A percentile compares a stretch with the other conserved stretches of the same genome.
Evolutionary conservation across 2,113 vertebrate genomes (phyloP).

Genomic region (Sula dactylatra): DNA sequence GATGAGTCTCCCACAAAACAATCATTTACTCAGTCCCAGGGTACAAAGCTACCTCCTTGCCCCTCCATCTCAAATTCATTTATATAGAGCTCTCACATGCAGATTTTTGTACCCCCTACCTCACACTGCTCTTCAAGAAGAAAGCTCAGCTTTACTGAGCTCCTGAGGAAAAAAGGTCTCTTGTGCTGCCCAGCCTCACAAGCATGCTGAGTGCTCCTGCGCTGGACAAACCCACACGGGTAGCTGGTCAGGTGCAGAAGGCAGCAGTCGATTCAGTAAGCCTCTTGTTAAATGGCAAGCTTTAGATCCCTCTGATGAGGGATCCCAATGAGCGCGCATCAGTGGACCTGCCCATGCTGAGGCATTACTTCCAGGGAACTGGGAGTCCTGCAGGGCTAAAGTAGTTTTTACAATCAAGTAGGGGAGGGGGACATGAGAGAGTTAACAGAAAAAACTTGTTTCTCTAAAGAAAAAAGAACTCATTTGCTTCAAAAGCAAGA

Average conservation of each 20-base stretch:
- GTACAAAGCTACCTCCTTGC: neutral
- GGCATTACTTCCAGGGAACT: neutral
- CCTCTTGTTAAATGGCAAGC: neutral
- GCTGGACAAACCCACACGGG: accelerated
- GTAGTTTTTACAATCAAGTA: neutral
- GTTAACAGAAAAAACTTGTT: neutral
- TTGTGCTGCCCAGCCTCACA: neutral
- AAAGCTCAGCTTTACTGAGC: neutral
- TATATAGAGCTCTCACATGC: neutral
- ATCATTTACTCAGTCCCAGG: neutral
- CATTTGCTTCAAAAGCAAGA: conserved; percentile 23
- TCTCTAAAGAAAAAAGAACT: neutral
- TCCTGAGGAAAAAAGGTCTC: neutral
- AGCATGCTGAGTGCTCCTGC: neutral
- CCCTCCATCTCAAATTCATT: neutral
- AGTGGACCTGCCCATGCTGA: neutral
- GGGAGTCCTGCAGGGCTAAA: neutral
- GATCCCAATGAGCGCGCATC: accelerated
- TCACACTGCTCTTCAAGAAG: neutral
- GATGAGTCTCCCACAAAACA: neutral
- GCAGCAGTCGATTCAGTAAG: neutral
- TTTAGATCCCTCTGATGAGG: too few species aligned
- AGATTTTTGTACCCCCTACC: neutral
- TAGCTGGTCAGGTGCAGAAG: neutral
- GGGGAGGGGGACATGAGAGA: neutral